Evolutionary conservation across 2,113 vertebrate genomes (phyloP).

Genomic region (Erythrocercus mccallii): DNA sequence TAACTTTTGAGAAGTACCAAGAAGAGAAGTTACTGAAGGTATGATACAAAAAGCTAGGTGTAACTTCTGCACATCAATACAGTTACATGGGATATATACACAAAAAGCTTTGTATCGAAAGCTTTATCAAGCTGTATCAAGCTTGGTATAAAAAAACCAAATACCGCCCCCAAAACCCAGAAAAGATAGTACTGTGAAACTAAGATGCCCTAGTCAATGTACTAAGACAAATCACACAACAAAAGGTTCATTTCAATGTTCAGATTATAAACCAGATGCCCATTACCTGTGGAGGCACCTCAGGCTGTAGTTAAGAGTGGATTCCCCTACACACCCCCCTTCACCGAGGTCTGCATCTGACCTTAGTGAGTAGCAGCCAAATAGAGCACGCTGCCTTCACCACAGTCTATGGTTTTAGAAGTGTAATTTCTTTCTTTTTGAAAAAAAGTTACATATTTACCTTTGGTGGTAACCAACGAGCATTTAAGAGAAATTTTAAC

Average conservation of each 20-base stretch:
- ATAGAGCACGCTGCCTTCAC: not conserved
- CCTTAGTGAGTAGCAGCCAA: not conserved
- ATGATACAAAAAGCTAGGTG: not conserved
- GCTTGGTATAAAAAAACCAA: not conserved
- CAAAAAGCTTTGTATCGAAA: not conserved
- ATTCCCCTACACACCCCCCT: not conserved
- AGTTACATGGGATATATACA: not conserved
- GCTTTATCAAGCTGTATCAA: not conserved
- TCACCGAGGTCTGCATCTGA: not conserved
- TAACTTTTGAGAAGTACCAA: not conserved
- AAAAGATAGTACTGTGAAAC: not conserved
- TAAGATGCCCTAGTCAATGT: not conserved
- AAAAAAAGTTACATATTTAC: not conserved
- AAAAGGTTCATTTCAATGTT: not conserved
- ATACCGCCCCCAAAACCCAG: not conserved
- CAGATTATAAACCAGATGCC: not conserved
- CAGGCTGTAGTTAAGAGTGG: not conserved
- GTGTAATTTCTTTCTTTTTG: rapidly evolving
- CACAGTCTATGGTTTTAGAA: rapidly evolving
- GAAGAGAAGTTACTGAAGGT: not conserved
- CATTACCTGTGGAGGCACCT: not conserved
- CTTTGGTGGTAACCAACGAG: not conserved
- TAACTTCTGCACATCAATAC: not conserved
- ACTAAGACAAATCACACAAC: not conserved
- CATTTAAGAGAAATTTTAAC: not conserved